phyloP scores from a whole-genome alignment of 2,113 vertebrate species.

The Columba janthina region DNA sequence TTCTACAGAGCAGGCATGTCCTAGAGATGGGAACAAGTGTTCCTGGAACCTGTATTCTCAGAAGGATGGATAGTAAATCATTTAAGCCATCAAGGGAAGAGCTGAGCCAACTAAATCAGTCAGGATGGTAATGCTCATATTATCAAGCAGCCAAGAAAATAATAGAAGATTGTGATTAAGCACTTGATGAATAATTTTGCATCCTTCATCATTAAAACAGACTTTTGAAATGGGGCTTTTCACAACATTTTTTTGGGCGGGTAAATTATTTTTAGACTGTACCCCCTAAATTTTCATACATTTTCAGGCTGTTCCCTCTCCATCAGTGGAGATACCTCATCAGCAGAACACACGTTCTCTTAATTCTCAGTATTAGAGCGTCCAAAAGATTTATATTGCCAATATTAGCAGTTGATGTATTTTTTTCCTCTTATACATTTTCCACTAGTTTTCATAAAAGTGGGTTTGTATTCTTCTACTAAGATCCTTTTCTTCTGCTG shows the following conservation, averaged over 20 bases:
- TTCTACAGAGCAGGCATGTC: background rate
- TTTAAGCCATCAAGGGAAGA: conserved; percentile 7
- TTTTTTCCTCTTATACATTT: conserved; percentile 15
- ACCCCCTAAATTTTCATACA: background rate
- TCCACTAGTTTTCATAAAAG: background rate
- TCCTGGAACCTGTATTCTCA: background rate
- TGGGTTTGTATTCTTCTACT: background rate
- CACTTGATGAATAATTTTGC: conserved; percentile 10
- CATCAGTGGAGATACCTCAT: background rate
- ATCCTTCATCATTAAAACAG: conserved; percentile 40
- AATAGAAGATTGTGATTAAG: conserved; percentile 42
- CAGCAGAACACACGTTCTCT: background rate
- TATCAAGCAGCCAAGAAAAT: conserved; percentile 19
- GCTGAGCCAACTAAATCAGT: conserved; percentile 29
- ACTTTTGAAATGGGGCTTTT: background rate
- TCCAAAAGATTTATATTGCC: background rate
- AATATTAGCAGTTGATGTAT: background rate
- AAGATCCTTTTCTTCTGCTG: background rate
- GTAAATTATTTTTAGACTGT: conserved; percentile 5
- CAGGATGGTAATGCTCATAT: conserved; percentile 3
- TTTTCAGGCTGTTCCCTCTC: conserved; percentile 3
- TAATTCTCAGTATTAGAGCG: background rate
- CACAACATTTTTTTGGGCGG: background rate
- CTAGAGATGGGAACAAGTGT: background rate
- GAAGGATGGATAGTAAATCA: conserved; percentile 24